These are phyloP conservation scores for Hydriomena furcata DNA, from an alignment of 2,888 invertebrate species.

Conservation along the genomic window DNA sequence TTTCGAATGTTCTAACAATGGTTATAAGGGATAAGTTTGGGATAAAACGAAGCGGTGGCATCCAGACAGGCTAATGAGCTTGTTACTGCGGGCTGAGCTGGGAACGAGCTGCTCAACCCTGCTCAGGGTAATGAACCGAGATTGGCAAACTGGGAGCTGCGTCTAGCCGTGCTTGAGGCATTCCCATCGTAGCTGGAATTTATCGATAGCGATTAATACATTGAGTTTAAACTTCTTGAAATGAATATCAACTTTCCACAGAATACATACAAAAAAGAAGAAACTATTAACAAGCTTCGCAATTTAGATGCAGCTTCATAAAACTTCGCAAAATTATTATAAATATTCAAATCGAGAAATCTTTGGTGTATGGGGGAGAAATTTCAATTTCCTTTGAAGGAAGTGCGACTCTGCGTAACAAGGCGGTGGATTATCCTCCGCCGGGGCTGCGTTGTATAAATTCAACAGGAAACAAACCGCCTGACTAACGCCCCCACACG, in stretches of 20 bases:
- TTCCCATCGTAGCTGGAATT: not conserved
- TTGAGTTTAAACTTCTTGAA: slow-evolving; percentile 16
- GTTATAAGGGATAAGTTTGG: slow-evolving; percentile 40
- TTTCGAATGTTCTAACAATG: slow-evolving; percentile 44
- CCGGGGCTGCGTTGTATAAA: slow-evolving; percentile 34
- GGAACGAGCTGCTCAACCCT: slow-evolving; percentile 33
- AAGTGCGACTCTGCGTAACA: slow-evolving; percentile 34
- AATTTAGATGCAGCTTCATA: slow-evolving; percentile 40
- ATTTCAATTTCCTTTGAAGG: slow-evolving; percentile 35
- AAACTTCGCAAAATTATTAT: slow-evolving; percentile 41
- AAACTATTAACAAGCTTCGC: slow-evolving; percentile 37
- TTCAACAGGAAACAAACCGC: slow-evolving; percentile 33
- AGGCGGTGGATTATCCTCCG: slow-evolving; percentile 34
- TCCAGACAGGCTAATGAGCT: slow-evolving; percentile 51
- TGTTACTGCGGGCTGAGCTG: slow-evolving; percentile 44
- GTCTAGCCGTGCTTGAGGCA: slow-evolving; percentile 28
- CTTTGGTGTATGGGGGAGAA: slow-evolving; percentile 33
- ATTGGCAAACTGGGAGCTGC: slow-evolving; percentile 33
- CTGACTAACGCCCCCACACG: slow-evolving; percentile 21
- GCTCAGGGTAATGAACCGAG: slow-evolving; percentile 49
- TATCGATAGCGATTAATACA: not conserved
- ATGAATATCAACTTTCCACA: slow-evolving; percentile 32
- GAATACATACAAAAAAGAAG: slow-evolving; percentile 33
- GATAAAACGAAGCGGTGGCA: slow-evolving; percentile 33
- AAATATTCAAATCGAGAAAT: slow-evolving; percentile 41